Percentiles rank a stretch among this genome's conserved stretches.
Conservation (phyloP, 2,797 vertebrate genomes). For the Merluccius polli region DNA sequence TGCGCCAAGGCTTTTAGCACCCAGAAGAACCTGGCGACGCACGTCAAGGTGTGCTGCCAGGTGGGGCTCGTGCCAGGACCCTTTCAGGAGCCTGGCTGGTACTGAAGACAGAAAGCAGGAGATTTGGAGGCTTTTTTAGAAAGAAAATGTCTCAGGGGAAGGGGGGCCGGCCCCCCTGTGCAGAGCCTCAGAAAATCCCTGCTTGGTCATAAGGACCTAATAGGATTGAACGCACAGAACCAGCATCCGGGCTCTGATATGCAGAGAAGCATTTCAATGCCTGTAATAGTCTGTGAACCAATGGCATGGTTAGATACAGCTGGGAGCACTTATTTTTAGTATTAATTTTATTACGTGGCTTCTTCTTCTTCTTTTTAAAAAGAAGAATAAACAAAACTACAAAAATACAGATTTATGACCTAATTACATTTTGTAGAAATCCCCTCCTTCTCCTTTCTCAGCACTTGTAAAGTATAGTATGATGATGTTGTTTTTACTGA, state of each 20-base stretch:
- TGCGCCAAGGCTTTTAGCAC: slow-evolving; percentile 77
- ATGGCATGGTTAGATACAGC: not conserved
- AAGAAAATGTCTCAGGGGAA: not conserved
- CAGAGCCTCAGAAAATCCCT: not conserved
- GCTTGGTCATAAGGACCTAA: not conserved
- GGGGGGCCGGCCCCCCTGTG: no score
- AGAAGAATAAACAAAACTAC: not conserved
- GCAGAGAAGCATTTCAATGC: not conserved
- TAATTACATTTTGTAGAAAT: no score
- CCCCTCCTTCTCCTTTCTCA: no score
- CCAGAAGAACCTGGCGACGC: slow-evolving; percentile 77
- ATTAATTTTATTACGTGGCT: not conserved
- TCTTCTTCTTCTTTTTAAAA: not conserved
- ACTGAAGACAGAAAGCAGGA: slow-evolving; percentile 21
- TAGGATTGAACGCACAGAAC: no score
- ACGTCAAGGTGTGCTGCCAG: slow-evolving; percentile 73
- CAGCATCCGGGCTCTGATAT: not conserved
- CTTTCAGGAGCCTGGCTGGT: slow-evolving; percentile 25
- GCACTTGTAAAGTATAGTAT: not conserved
- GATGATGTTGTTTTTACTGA: not conserved
- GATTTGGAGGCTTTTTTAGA: not conserved
- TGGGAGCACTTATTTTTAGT: not conserved
- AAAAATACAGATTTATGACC: no score
- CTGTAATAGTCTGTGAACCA: not conserved
- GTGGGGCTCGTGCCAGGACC: slow-evolving; percentile 47